Evolutionary conservation across 2,888 invertebrate species (phyloP).

Genomic region (Meteorus colon): DNA sequence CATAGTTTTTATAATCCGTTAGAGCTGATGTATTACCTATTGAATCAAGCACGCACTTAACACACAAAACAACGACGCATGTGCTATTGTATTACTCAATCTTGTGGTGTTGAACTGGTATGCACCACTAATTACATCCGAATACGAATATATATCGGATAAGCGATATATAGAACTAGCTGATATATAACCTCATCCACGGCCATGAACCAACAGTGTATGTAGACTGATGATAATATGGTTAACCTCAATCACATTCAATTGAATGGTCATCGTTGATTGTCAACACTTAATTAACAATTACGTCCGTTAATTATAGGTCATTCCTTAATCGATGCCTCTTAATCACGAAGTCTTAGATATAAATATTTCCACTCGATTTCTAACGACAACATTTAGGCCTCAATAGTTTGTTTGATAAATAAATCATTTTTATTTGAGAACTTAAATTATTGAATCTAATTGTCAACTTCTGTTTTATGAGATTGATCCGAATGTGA

Average conservation of each 20-base stretch:
- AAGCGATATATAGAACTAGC: conserved; percentile 6
- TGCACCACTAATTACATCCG: conserved; percentile 28
- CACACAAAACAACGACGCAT: background rate
- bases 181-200: conserved; percentile 17
- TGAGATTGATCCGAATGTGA: no score
- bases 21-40: background rate
- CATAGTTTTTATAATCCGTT: no score
- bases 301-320: background rate
- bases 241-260: conserved; percentile 12
- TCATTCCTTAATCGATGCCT: background rate
- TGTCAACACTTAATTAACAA: background rate
- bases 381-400: no score
- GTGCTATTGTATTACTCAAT: background rate
- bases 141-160: conserved; percentile 30
- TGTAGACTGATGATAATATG: background rate
- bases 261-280: conserved; percentile 5
- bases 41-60: background rate
- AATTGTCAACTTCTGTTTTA: no score
- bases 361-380: background rate
- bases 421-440: no score
- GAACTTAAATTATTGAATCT: no score
- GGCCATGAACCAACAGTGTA: conserved; percentile 1
- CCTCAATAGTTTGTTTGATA: no score
- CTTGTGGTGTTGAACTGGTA: conserved; percentile 27
- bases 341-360: background rate